A percentile compares a stretch with the other conserved stretches of the same genome.
Conservation (phyloP, 2,797 vertebrate genomes). For the Aldrovandia affinis region DNA sequence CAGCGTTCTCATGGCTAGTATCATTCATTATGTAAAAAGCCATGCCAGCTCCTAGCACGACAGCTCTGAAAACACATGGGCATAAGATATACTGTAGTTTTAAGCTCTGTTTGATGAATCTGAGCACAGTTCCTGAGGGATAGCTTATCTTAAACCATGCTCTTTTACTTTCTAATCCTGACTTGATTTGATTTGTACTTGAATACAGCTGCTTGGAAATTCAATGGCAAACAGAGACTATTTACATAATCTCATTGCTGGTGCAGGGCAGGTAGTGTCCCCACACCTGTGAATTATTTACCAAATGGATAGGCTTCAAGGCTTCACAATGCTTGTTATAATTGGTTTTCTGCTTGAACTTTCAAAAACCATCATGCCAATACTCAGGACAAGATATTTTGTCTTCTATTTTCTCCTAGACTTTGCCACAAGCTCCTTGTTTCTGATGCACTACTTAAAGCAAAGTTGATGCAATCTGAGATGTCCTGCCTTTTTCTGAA, state of each 20-base stretch:
- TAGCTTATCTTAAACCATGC: constrained; percentile 85
- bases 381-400: constrained; percentile 84
- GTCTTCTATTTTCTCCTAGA: constrained; percentile 75
- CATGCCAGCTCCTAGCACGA: constrained; percentile 3
- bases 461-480: constrained; percentile 84
- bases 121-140: constrained; percentile 83
- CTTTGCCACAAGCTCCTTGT: constrained; percentile 79
- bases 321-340: constrained; percentile 84
- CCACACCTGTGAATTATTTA: constrained; percentile 68
- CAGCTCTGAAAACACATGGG: constrained; percentile 65
- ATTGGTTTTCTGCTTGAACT: constrained; percentile 89
- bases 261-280: constrained; percentile 79
- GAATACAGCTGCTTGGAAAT: constrained; percentile 84
- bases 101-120: constrained; percentile 87
- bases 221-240: constrained; percentile 82
- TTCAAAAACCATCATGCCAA: constrained; percentile 92
- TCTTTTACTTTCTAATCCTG: constrained; percentile 87
- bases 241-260: constrained; percentile 85
- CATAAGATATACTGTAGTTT: constrained; percentile 81
- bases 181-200: constrained; percentile 87
- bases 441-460: constrained; percentile 80
- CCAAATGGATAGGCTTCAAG: constrained; percentile 78
- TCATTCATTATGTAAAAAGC: not conserved
- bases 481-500: constrained; percentile 70
- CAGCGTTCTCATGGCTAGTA: not conserved